Percentiles rank a stretch among this genome's conserved stretches.
These are phyloP conservation scores for Mamestra brassicae DNA, from an alignment of 2,888 invertebrate genomes.

Conservation along the genomic window DNA sequence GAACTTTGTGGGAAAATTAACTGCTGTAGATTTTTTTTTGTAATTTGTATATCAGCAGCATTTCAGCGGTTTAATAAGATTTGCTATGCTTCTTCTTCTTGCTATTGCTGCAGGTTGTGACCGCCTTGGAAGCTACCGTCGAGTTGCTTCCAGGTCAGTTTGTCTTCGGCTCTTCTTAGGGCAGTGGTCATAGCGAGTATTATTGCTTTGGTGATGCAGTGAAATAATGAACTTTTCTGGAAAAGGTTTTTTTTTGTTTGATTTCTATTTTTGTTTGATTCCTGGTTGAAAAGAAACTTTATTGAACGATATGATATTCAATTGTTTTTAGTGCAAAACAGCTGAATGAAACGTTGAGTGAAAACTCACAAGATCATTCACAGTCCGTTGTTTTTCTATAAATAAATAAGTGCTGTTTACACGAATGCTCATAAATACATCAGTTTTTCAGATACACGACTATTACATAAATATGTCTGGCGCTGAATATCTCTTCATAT, in stretches of 20 bases:
- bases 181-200: no score
- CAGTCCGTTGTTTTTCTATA: constrained; percentile 15
- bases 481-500: constrained; percentile 45
- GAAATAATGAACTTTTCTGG: neutral
- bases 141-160: neutral
- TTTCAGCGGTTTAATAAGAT: no score
- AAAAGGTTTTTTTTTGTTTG: neutral
- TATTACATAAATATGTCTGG: constrained; percentile 52
- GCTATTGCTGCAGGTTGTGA: no score
- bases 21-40: neutral
- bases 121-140: no score
- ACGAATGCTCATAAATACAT: constrained; percentile 39
- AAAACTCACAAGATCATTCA: constrained; percentile 40
- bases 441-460: constrained; percentile 53
- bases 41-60: neutral
- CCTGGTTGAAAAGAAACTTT: neutral
- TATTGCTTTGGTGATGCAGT: no score
- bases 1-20: constrained; percentile 75
- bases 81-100: neutral
- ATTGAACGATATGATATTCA: neutral
- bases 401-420: constrained; percentile 33
- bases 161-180: neutral
- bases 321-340: neutral
- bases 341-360: neutral
- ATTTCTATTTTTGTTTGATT: neutral